These are phyloP conservation scores for Pharmacophagus antenor DNA, from an alignment of 2,888 invertebrate genomes.

Conservation along the genomic window DNA sequence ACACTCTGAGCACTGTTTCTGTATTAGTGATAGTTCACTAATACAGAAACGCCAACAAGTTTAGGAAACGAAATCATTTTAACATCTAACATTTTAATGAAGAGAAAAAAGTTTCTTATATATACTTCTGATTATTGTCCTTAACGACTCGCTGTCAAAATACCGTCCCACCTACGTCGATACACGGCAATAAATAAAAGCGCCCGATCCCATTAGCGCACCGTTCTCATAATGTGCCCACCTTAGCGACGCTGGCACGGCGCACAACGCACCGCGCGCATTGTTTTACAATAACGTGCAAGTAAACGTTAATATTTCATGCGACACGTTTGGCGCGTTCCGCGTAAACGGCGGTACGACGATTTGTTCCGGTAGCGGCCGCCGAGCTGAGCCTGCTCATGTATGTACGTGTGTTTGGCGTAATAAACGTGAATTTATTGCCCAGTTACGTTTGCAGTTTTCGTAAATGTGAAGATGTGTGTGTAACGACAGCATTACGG, in stretches of 20 bases:
- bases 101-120: slow-evolving; percentile 46
- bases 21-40: too few relatives aligned
- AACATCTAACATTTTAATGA: not conserved
- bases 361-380: slow-evolving; percentile 70
- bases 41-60: not conserved
- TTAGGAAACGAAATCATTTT: not conserved
- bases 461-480: slow-evolving; percentile 73
- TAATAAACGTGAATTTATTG: slow-evolving; percentile 78
- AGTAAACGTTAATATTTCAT: slow-evolving; percentile 67
- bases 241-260: slow-evolving; percentile 47
- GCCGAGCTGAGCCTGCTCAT: slow-evolving; percentile 57
- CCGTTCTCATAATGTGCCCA: slow-evolving; percentile 63
- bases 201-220: slow-evolving; percentile 60
- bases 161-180: slow-evolving; percentile 46
- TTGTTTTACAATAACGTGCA: slow-evolving; percentile 57
- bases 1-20: not conserved
- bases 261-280: slow-evolving; percentile 40
- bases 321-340: slow-evolving; percentile 57
- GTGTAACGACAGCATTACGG: slow-evolving; percentile 59
- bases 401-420: slow-evolving; percentile 56
- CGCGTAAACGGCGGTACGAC: slow-evolving; percentile 56
- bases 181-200: slow-evolving; percentile 62
- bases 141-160: slow-evolving; percentile 45
- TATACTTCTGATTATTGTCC: slow-evolving; percentile 47
- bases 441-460: slow-evolving; percentile 75